phyloP scores from a whole-genome alignment of 2,113 vertebrate species.

The Andinoacara biseriatus region DNA sequence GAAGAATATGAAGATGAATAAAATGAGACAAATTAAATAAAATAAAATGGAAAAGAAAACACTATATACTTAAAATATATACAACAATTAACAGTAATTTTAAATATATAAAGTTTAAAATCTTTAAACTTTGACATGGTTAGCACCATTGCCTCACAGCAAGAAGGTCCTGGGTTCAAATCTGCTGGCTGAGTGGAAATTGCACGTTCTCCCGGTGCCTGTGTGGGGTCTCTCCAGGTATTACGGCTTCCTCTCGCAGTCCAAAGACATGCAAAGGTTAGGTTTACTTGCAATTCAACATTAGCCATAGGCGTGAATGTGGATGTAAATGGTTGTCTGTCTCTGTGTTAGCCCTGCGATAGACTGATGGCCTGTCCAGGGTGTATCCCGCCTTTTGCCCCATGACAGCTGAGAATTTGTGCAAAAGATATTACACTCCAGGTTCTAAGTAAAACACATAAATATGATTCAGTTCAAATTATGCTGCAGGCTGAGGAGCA shows the following conservation, averaged over 20 bases:
- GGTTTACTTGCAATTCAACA: background rate
- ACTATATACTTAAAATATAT: no score
- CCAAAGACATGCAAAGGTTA: background rate
- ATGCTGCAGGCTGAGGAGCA: no score
- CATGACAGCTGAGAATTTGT: no score
- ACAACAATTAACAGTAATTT: background rate
- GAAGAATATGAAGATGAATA: no score
- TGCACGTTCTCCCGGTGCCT: background rate
- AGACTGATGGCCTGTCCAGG: background rate
- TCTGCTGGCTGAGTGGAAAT: no score
- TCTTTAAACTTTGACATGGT: background rate
- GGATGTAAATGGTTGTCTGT: background rate
- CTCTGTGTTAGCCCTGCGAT: background rate
- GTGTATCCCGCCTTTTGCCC: background rate
- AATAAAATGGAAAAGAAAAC: no score
- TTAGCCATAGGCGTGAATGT: background rate
- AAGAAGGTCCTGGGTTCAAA: background rate
- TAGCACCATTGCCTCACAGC: background rate
- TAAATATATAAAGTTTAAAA: background rate
- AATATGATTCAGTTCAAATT: no score
- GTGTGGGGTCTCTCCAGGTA: background rate
- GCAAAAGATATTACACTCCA: no score
- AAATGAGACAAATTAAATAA: no score
- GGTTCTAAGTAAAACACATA: no score
- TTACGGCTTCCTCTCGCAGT: background rate